These are phyloP conservation scores for Sarcophaga caerulescens DNA, from an alignment of 2,888 invertebrate species.

Conservation along the genomic window DNA sequence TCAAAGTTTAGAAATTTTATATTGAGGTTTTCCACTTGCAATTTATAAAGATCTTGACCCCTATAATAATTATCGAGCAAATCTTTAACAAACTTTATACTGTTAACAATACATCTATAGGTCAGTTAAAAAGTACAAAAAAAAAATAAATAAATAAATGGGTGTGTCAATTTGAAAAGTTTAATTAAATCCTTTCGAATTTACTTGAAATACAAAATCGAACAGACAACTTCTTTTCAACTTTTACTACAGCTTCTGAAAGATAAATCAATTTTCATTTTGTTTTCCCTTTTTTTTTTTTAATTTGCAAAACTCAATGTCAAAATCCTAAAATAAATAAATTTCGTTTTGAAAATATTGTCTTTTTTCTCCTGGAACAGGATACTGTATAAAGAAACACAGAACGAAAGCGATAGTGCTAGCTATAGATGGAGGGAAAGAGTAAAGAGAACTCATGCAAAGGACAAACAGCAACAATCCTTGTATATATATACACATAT, in stretches of 20 bases:
- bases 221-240: neutral
- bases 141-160: constrained; percentile 34
- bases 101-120: neutral
- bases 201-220: neutral
- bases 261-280: neutral
- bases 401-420: constrained; percentile 66
- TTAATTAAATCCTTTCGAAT: constrained; percentile 20
- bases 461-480: constrained; percentile 11
- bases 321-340: neutral
- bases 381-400: constrained; percentile 39
- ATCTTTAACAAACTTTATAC: neutral
- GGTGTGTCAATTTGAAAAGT: constrained; percentile 57
- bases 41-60: neutral
- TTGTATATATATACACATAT: neutral
- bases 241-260: no score
- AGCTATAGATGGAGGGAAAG: constrained; percentile 20
- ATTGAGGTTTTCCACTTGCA: neutral
- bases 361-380: constrained; percentile 27
- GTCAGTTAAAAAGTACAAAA: neutral
- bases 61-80: neutral
- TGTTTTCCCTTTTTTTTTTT: neutral
- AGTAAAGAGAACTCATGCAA: constrained; percentile 11
- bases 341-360: neutral
- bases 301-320: neutral
- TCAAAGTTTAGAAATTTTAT: neutral